Evolutionary conservation across 2,797 vertebrate species (phyloP), one percentile per base, ranked within the genome.

Genomic region (Atherinosoma microstoma): DNA sequence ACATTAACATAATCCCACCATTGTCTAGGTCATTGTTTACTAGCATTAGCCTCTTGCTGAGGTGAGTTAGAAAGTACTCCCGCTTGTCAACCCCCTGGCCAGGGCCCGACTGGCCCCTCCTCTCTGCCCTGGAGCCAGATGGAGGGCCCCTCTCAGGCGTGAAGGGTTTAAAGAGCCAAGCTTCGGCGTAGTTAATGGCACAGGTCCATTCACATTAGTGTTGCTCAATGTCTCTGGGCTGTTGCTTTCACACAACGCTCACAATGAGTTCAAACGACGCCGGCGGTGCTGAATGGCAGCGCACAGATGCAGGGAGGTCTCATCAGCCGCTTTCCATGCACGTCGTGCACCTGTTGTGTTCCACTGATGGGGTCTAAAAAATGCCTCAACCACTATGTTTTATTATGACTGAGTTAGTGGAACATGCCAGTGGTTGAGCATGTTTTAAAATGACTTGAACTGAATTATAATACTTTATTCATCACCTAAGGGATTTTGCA

Each of bases 1-100:
- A 24, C 68, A 93, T 95, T 94, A 94, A 76, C 92, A 95, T 93
- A 94, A 93, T 94, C 91, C 88, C 87, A 59, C 68, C 83, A 89
- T 92, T 90, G 85, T 89, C 69, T 85, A 77, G 60, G 40, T 75
- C 75, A 92, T 92, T 94, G 90, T 95, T 95, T 92, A 91, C 86
- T 90, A 75, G 88, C 88, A 92, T 93, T 93, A 94, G 91, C 78
- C 87, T 91, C 84, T 87, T 90, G 89, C 84, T 87, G 90, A 94
- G 73, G 94, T 65, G 87, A 89, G 87, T 87, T 89, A 87, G 88
- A 93, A 89, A 94, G 91, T 92, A 92, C 91, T 85, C 84, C 89
- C 73, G 91, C 85, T 87, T 84, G 87, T 92, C 53, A 27, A 16
- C 73, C 53, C 72, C 78, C 58, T 27, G 16, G 11, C 15, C 24